Base-by-base conservation (phyloP, 2,888 invertebrate genomes). In the Conistra vaccinii region DNA sequence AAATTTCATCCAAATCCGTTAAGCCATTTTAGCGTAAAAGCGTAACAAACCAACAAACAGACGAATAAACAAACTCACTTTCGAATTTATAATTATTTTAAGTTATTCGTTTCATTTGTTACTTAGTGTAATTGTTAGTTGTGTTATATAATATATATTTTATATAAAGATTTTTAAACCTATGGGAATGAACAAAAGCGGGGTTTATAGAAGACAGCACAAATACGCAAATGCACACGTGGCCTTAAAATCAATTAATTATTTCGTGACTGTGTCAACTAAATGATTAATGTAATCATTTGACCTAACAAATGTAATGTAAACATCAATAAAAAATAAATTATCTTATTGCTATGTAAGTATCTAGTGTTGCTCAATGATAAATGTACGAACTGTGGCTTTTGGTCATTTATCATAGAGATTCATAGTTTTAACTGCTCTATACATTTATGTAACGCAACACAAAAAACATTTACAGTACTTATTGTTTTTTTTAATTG, bases 311-410 rank as follows among this genome's bases (percentile, higher is more conserved):
- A 74, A 69, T 84, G 63, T 67, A 48, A 72, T 75, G 68, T 75
- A 86, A 73, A 73, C 66, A 81, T 17, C 35, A 69, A 84, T 76
- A 75, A 78, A 78, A 42, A 76, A 32, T 63, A 42, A 76, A 32
- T 63, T 77, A 86, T 84, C 78, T 78, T 63, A 73, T 73, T 86
- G 72, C 53, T 73, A 66, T 42, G 70, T 55, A 67, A 67, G 32
- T 48, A 32, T 26, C 39, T 39, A n/a, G 12, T 29, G 29, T 55
- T 32, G 3, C n/a, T 69, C 66, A 79, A 72, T 74, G 62, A 77
- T 68, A 69, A 69, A 77, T 57, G 29, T 55, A 20, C 62, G 75
- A 76, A 62, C 76, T 61, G 26, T n/a, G 61, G 39, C 58, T 69
- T 23, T 62, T 29, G 23, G 12, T 39, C n/a, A 69, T 83, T 62